A percentile compares a stretch with the other conserved stretches of the same genome.
Evolutionary conservation across 2,888 invertebrate species (phyloP).

Genomic region (Therioaphis trifolii): DNA sequence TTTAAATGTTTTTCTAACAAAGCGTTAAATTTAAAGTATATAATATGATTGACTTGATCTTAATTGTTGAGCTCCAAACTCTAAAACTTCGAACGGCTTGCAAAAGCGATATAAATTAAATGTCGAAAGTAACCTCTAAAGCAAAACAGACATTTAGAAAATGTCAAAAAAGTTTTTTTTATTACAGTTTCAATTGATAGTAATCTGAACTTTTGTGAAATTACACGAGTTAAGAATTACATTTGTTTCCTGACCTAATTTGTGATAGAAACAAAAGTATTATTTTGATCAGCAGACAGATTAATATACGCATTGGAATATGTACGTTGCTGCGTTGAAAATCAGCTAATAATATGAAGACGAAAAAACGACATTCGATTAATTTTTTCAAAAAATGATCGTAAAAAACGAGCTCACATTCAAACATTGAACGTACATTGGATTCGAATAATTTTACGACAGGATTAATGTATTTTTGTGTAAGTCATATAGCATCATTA

Average conservation of each 20-base stretch:
- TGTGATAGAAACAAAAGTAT: background rate
- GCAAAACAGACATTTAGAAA: slow-evolving; percentile 8
- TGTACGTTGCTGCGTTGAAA: no score
- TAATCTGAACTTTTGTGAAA: background rate
- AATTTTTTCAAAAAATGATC: no score
- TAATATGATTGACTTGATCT: background rate
- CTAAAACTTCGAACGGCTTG: background rate
- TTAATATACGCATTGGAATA: no score
- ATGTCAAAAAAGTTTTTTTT: slow-evolving; percentile 25
- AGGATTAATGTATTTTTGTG: no score
- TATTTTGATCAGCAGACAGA: background rate
- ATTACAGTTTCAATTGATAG: background rate
- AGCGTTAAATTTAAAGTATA: background rate
- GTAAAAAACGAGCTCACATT: no score
- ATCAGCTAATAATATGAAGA: no score
- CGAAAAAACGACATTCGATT: no score
- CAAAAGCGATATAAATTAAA: background rate
- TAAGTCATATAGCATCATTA: no score
- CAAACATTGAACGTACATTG: no score
- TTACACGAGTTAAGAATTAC: background rate
- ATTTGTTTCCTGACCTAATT: background rate
- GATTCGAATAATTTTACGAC: no score
- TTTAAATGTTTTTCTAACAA: background rate
- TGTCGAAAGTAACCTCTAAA: background rate
- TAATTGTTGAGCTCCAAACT: background rate